Base-by-base conservation (phyloP, 1,140 invertebrate genomes). In the Portunus trituberculatus region DNA sequence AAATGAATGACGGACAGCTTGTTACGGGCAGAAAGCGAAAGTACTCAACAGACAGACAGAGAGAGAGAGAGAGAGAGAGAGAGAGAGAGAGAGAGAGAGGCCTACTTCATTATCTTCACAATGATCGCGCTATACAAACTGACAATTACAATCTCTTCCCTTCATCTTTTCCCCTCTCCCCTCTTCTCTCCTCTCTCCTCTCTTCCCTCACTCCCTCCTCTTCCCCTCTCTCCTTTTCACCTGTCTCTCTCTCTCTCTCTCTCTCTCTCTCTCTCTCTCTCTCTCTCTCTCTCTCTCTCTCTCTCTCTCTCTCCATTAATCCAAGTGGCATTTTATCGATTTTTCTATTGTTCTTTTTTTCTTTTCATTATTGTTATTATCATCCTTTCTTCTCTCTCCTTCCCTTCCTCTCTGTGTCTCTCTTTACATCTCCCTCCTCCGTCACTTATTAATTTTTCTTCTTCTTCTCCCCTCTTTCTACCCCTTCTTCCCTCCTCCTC, bases 251-350 rank as follows among this genome's bases (percentile, higher is more conserved):
- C 12, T 91, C 48, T 91, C 48, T 91, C 48, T 48, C 28, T 28
- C 20, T 29, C 59, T 92, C 59, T 67, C 91, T 76, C 45, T 91
- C 91, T 92, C 29, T 92, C 91, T 92, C 91, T 76, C 45, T 48
- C 91, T 92, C 52, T 28, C 39, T 76, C 31, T 92, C 52, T 92
- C 45, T 92, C 29, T 32, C 45, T 32, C 45, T 92, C 91, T 92
- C 31, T 32, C n/a, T 92, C 91, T 92, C 59, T 48, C 45, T 76
- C 91, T 92, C 52, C 10, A 59, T 59, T 59, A 59, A 59, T 59
- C 16, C 8, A 59, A 59, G 52, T 59, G 12, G 67, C 67, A 76
- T 20, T 59, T 59, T 76, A 25, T 76, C 67, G 20, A 76, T n/a
- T 2, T 76, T 76, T 16, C 20, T n/a, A 20, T 20, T 76, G 12